Evolutionary conservation across 2,888 invertebrate genomes (phyloP).

Genomic region (Leptinotarsa tumamoca): DNA sequence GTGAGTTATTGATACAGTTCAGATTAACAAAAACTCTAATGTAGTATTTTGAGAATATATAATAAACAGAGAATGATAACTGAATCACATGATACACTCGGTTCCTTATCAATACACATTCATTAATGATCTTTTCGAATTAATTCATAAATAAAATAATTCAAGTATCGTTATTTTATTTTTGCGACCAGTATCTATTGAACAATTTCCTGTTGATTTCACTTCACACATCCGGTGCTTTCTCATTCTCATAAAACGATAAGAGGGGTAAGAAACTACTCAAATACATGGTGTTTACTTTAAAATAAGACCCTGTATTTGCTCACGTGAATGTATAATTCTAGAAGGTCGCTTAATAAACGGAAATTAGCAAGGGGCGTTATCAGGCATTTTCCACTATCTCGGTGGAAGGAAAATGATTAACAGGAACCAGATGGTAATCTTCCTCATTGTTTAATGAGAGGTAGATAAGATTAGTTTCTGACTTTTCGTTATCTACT

Average conservation of each 20-base stretch:
- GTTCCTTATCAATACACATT: not conserved
- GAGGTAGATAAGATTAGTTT: conserved; percentile 28
- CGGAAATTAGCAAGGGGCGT: conserved; percentile 27
- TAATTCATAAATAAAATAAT: not conserved
- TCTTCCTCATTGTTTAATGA: conserved; percentile 30
- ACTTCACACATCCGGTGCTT: conserved; percentile 47
- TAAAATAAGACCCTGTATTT: conserved; percentile 34
- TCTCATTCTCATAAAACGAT: conserved; percentile 37
- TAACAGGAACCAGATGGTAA: conserved; percentile 35
- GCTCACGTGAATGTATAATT: conserved; percentile 38
- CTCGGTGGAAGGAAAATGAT: conserved; percentile 18
- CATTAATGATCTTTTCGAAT: conserved; percentile 6
- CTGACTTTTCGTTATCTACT: not conserved
- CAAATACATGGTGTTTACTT: conserved; percentile 31
- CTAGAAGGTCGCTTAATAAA: conserved; percentile 10
- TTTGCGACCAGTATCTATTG: conserved; percentile 41
- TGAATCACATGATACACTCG: not conserved
- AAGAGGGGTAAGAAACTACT: conserved; percentile 30
- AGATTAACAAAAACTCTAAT: too few species aligned
- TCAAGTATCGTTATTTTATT: conserved; percentile 16
- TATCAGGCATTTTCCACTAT: conserved; percentile 28
- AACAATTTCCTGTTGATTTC: conserved; percentile 52
- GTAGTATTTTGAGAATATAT: not conserved
- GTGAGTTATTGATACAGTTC: too few species aligned
- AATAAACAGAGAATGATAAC: conserved; percentile 5